A percentile compares a stretch with the other conserved stretches of the same genome.
Evolutionary conservation across 2,888 invertebrate genomes (phyloP).

Genomic region (Drosophila eohydei): DNA sequence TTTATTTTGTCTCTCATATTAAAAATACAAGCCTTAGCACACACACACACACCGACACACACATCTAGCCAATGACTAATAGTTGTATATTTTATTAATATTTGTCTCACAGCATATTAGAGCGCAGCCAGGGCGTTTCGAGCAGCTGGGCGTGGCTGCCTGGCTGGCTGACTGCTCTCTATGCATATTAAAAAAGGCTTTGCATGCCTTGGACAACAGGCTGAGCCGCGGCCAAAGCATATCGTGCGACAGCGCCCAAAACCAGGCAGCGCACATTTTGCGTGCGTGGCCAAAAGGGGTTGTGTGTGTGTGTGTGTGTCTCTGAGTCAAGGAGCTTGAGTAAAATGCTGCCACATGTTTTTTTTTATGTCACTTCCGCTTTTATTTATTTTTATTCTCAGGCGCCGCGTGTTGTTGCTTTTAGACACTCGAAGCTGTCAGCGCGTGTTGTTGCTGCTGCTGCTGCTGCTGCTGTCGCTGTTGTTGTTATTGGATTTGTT

Average conservation of each 20-base stretch:
- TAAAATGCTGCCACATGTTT: slow-evolving; percentile 75
- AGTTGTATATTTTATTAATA: slow-evolving; percentile 82
- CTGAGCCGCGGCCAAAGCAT: slow-evolving; percentile 29
- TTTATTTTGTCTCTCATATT: slow-evolving; percentile 78
- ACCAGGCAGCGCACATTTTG: slow-evolving; percentile 74
- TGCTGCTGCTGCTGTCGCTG: slow-evolving; percentile 19
- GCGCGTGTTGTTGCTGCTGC: slow-evolving; percentile 13
- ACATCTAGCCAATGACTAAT: slow-evolving; percentile 73
- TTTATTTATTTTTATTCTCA: slow-evolving; percentile 67
- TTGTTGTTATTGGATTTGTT: slow-evolving; percentile 34
- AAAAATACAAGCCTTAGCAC: slow-evolving; percentile 68
- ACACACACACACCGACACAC: slow-evolving; percentile 17
- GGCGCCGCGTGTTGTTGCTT: slow-evolving; percentile 19
- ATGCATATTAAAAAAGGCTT: slow-evolving; percentile 64
- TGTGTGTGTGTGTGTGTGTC: neutral
- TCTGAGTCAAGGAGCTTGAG: slow-evolving; percentile 15
- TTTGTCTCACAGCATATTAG: slow-evolving; percentile 51
- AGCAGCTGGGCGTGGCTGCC: neutral
- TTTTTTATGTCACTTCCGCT: slow-evolving; percentile 75
- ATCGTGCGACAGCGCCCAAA: slow-evolving; percentile 51
- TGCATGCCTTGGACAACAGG: slow-evolving; percentile 55
- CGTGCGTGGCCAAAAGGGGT: slow-evolving; percentile 68
- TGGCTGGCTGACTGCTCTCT: slow-evolving; percentile 9
- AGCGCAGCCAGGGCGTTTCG: slow-evolving; percentile 8
- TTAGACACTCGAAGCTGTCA: slow-evolving; percentile 42